Evolutionary conservation across 2,113 vertebrate species (phyloP).

Genomic region (Symphodus melops): DNA sequence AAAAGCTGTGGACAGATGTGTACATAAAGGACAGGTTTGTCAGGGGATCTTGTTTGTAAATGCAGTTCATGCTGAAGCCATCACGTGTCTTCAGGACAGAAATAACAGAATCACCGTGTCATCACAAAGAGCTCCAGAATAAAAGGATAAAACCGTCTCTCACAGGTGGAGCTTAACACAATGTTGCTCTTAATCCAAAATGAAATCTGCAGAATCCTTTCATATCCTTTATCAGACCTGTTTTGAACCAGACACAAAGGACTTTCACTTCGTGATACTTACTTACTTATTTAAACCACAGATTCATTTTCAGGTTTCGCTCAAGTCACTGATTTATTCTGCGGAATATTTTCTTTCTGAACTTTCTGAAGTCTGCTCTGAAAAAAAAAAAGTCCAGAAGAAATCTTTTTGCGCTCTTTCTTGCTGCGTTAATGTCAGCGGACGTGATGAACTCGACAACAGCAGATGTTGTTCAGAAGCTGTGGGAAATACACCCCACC

Average conservation of each 20-base stretch:
- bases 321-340: no score
- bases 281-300: no score
- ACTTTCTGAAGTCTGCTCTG: background rate
- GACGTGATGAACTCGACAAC: constrained; percentile 29
- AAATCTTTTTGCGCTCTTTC: constrained; percentile 10
- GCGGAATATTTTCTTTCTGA: no score
- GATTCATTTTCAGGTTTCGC: no score
- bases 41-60: background rate
- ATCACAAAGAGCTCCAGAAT: background rate
- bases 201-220: constrained; percentile 2
- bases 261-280: no score
- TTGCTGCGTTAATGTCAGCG: constrained; percentile 23
- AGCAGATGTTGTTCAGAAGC: constrained; percentile 56
- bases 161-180: background rate
- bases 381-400: background rate
- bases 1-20: background rate
- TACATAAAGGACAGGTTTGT: constrained; percentile 13
- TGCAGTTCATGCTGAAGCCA: background rate
- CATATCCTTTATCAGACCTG: background rate
- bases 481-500: constrained; percentile 26
- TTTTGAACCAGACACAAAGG: background rate
- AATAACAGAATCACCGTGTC: background rate
- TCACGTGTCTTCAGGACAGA: background rate
- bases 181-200: background rate
- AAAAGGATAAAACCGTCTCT: background rate